phyloP scores from a whole-genome alignment of 2,888 invertebrate genomes.

The Saturnia japonica region DNA sequence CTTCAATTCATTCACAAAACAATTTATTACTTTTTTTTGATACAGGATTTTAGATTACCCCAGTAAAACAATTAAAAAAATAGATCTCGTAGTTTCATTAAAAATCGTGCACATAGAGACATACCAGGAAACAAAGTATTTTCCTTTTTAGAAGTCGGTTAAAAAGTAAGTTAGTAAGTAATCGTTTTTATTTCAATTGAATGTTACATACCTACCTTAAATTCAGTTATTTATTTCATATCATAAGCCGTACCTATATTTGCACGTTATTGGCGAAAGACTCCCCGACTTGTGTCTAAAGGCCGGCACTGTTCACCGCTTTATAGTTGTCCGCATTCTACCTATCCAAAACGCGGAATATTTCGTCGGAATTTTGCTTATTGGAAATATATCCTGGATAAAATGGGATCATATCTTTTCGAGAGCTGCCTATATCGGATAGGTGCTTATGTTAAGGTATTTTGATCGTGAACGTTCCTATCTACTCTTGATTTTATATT shows the following conservation, averaged over 20 bases:
- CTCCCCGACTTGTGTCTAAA: not conserved
- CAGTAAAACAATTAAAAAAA: too few relatives aligned
- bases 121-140: too few relatives aligned
- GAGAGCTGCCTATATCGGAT: slow-evolving; percentile 36
- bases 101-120: too few relatives aligned
- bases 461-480: slow-evolving; percentile 2
- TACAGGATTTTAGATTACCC: too few relatives aligned
- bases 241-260: not conserved
- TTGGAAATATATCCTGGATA: slow-evolving; percentile 72
- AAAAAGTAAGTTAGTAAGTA: too few relatives aligned
- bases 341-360: slow-evolving; percentile 56
- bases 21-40: too few relatives aligned
- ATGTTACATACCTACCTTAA: too few relatives aligned
- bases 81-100: too few relatives aligned
- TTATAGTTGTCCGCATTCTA: slow-evolving; percentile 52
- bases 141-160: too few relatives aligned
- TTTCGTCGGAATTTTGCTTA: slow-evolving; percentile 61
- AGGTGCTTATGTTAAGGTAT: slow-evolving; percentile 24
- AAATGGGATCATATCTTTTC: slow-evolving; percentile 64
- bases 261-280: not conserved
- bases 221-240: too few relatives aligned
- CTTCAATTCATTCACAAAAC: too few relatives aligned
- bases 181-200: too few relatives aligned
- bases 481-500: not conserved
- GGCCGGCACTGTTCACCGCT: slow-evolving; percentile 9